A percentile compares a stretch with the other conserved stretches of the same genome.
These are phyloP conservation scores for Piaya cayana DNA, from an alignment of 2,113 vertebrate genomes.

Conservation along the genomic window DNA sequence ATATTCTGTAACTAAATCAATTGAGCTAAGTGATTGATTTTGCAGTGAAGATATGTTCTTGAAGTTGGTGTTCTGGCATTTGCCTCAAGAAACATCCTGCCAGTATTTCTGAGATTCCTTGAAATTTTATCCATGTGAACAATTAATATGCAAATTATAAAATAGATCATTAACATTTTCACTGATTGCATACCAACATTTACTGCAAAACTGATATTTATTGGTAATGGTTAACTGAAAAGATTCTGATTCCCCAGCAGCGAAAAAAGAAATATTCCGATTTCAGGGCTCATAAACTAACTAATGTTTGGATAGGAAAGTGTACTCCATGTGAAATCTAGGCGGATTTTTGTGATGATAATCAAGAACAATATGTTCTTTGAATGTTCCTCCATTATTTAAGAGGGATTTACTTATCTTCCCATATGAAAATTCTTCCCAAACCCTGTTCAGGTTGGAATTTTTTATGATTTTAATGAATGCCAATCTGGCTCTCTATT, in stretches of 20 bases:
- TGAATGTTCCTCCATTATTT: not conserved
- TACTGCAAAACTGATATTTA: not conserved
- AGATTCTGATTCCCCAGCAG: not conserved
- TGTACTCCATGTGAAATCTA: not conserved
- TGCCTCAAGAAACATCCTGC: not conserved
- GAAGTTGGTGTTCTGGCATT: not conserved
- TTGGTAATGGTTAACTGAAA: not conserved
- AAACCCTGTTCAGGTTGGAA: not conserved
- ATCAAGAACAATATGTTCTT: not conserved
- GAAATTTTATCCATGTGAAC: not conserved
- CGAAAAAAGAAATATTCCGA: not conserved
- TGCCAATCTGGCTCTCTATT: not conserved
- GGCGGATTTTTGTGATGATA: not conserved
- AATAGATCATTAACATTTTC: not conserved
- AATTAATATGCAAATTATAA: constrained; percentile 4
- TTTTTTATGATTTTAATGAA: not conserved
- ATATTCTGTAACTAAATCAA: constrained; percentile 7
- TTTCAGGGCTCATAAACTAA: not conserved
- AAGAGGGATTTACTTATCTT: not conserved
- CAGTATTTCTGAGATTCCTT: not conserved
- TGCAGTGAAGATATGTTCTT: not conserved
- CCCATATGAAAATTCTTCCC: not conserved
- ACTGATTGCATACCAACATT: not conserved
- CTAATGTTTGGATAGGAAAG: not conserved
- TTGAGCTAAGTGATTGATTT: constrained; percentile 21